Evolutionary conservation across 2,888 invertebrate genomes (phyloP).

Genomic region (Seladonia tumulorum): DNA sequence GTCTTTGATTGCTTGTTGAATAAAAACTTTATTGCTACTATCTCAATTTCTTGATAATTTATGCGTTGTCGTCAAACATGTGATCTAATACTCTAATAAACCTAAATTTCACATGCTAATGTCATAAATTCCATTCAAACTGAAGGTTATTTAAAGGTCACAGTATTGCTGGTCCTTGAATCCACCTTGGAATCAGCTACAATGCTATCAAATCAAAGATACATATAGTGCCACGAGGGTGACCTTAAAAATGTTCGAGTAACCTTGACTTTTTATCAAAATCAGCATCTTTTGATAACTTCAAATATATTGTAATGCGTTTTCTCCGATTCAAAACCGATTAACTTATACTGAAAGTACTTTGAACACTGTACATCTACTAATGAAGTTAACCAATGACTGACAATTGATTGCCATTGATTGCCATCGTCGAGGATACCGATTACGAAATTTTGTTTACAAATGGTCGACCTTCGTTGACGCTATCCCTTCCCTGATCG

Average conservation of each 20-base stretch:
- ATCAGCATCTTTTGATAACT: neutral
- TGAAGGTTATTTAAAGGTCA: neutral
- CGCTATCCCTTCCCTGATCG: neutral
- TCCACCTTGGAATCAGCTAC: neutral
- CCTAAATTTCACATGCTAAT: neutral
- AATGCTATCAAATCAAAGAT: neutral
- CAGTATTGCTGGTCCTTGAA: neutral
- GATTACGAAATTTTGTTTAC: constrained; percentile 73
- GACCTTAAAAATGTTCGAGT: neutral
- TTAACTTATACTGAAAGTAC: neutral
- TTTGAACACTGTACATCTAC: neutral
- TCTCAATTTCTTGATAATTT: neutral
- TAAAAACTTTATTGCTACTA: neutral
- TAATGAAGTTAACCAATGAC: neutral
- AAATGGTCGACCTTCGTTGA: constrained; percentile 71
- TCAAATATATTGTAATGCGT: neutral
- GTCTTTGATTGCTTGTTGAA: neutral
- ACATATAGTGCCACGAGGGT: neutral
- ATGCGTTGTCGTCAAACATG: neutral
- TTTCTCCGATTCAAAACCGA: neutral
- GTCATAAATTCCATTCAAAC: neutral
- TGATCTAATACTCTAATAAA: neutral
- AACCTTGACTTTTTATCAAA: neutral
- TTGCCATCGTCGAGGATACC: constrained; percentile 42
- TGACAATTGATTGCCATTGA: neutral